A percentile compares a stretch with the other conserved stretches of the same genome.
Conservation (phyloP, 2,888 invertebrate genomes). For the Drosophila histrio region DNA sequence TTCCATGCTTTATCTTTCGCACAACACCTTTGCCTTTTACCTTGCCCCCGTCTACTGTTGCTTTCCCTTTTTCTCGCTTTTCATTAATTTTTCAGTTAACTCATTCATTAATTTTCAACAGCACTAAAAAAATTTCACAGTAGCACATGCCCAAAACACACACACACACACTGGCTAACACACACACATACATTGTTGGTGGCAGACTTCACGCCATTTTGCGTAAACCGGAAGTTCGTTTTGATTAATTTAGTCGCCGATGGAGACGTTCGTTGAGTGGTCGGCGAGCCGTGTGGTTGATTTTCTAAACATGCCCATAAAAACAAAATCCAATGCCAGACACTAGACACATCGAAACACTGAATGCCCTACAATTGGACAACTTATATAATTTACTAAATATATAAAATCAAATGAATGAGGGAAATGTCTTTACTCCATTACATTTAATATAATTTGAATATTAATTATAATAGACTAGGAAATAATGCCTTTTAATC, state of each 20-base stretch:
- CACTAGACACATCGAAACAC: conserved; percentile 16
- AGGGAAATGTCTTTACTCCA: no score
- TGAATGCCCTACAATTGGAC: conserved; percentile 23
- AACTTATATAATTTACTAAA: no score
- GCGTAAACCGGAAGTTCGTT: conserved; percentile 80
- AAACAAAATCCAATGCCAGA: conserved; percentile 33
- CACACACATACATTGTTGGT: conserved; percentile 31
- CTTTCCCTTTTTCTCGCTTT: conserved; percentile 48
- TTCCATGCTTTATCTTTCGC: conserved; percentile 77
- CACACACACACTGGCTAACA: conserved; percentile 23
- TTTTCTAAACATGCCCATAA: conserved; percentile 64
- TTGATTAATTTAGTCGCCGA: conserved; percentile 81
- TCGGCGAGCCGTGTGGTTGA: conserved; percentile 34
- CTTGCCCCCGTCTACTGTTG: conserved; percentile 11
- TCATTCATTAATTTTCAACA: conserved; percentile 79
- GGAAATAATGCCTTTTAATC: conserved; percentile 35
- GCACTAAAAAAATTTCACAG: conserved; percentile 57
- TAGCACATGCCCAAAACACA: conserved; percentile 44
- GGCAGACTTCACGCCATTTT: conserved; percentile 76
- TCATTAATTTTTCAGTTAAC: conserved; percentile 81
- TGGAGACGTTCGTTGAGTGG: conserved; percentile 65
- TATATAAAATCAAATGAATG: no score
- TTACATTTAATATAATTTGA: no score
- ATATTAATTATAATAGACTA: no score
- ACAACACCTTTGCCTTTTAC: conserved; percentile 67